A percentile compares a stretch with the other conserved stretches of the same genome.
These are phyloP conservation scores for Amblyteles armatorius DNA, from an alignment of 2,888 invertebrate genomes.

Conservation along the genomic window DNA sequence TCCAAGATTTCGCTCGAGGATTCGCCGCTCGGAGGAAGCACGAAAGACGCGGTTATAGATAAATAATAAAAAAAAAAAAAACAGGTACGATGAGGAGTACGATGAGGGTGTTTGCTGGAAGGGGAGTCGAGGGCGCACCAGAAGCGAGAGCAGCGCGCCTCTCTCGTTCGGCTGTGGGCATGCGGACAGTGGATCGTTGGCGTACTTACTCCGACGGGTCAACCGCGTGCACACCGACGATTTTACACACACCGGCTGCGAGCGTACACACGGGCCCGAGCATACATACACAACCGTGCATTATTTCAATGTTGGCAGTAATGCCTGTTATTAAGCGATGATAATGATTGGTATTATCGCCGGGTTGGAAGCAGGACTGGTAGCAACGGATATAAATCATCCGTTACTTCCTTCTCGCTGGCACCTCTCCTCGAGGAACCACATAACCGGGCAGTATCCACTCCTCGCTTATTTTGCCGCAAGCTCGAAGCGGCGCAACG, in stretches of 20 bases:
- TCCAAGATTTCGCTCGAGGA: conserved; percentile 72
- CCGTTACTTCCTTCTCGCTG: conserved; percentile 84
- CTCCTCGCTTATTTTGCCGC: conserved; percentile 3
- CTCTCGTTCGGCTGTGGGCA: neutral
- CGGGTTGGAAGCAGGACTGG: conserved; percentile 84
- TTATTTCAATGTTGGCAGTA: conserved; percentile 85
- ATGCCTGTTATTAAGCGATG: conserved; percentile 85
- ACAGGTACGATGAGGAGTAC: conserved; percentile 6
- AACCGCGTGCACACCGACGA: conserved; percentile 66
- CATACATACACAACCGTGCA: conserved; percentile 72
- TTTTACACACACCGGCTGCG: conserved; percentile 1
- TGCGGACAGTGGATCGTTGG: conserved; percentile 9
- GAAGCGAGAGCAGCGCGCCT: conserved; percentile 30
- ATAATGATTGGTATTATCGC: conserved; percentile 85
- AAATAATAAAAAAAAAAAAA: conserved; percentile 5
- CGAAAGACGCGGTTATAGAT: conserved; percentile 45
- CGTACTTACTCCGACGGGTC: conserved; percentile 42
- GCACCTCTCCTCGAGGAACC: conserved; percentile 71
- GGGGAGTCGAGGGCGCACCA: conserved; percentile 40
- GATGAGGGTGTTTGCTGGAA: conserved; percentile 23
- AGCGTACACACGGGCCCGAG: neutral
- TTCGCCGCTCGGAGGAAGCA: conserved; percentile 69
- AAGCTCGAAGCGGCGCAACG: conserved; percentile 24
- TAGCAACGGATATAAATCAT: conserved; percentile 85
- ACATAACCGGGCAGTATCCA: neutral